phyloP scores from a whole-genome alignment of 2,113 vertebrate genomes.

The Phaetusa simplex region DNA sequence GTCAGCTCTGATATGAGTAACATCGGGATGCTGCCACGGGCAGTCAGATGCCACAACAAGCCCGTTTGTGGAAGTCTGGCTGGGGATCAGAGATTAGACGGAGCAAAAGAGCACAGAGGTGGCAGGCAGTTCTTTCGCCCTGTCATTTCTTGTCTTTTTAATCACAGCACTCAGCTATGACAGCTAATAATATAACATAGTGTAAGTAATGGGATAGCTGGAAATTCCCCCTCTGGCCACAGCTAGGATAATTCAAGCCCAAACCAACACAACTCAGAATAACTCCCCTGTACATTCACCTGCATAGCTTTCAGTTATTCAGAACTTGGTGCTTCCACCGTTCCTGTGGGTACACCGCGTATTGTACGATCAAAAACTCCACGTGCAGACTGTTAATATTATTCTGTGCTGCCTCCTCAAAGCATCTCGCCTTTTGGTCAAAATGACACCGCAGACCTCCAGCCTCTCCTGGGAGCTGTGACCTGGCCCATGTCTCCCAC shows the following conservation, averaged over 20 bases:
- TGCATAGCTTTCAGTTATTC: background rate
- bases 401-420: background rate
- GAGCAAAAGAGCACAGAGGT: background rate
- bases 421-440: background rate
- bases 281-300: background rate
- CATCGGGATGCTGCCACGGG: accelerated
- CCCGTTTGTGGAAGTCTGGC: background rate
- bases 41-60: background rate
- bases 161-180: background rate
- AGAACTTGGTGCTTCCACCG: background rate
- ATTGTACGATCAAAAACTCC: background rate
- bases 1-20: background rate
- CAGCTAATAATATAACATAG: background rate
- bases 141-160: background rate
- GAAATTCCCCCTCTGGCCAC: background rate
- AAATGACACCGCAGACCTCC: background rate
- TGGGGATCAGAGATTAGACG: background rate
- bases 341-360: background rate
- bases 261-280: background rate
- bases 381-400: accelerated
- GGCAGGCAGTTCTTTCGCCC: background rate
- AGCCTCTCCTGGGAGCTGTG: accelerated
- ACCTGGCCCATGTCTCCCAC: background rate
- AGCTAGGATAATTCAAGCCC: background rate
- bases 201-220: background rate